phyloP scores from a whole-genome alignment of 1,140 invertebrate genomes.

The Ostrea edulis region DNA sequence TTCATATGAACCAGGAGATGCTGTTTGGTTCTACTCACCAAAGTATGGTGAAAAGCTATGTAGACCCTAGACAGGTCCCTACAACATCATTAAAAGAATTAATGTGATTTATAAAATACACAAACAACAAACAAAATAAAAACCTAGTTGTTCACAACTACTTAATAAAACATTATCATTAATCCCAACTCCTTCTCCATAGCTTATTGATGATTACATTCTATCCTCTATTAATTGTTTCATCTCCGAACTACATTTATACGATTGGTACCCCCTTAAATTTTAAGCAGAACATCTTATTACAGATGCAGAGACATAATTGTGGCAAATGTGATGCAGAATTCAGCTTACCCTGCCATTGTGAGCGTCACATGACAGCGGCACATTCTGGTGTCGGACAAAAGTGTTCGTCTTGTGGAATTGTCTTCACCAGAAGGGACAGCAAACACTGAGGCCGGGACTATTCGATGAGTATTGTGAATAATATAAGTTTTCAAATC shows the following conservation, averaged over 20 bases:
- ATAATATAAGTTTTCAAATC: too few relatives aligned
- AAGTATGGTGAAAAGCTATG: neutral
- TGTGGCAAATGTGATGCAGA: neutral
- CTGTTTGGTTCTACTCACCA: conserved; percentile 18
- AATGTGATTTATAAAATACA: neutral
- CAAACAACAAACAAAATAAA: neutral
- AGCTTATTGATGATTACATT: neutral
- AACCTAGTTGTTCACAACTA: conserved; percentile 44
- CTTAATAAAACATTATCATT: conserved; percentile 14
- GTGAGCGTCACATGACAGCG: neutral
- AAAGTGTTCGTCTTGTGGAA: neutral
- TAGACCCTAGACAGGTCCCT: neutral
- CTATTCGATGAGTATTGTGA: too few relatives aligned
- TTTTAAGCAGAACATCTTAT: too few relatives aligned
- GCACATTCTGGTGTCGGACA: neutral
- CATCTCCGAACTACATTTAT: neutral
- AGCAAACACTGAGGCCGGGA: neutral
- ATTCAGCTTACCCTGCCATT: neutral
- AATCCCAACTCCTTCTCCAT: neutral
- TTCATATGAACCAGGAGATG: neutral
- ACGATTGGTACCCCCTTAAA: neutral
- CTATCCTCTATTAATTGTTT: neutral
- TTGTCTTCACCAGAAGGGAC: neutral
- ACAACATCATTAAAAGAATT: conserved; percentile 5
- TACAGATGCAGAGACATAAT: neutral